Base-by-base conservation (phyloP, 2,113 vertebrate genomes). In the Eptesicus fuscus region DNA sequence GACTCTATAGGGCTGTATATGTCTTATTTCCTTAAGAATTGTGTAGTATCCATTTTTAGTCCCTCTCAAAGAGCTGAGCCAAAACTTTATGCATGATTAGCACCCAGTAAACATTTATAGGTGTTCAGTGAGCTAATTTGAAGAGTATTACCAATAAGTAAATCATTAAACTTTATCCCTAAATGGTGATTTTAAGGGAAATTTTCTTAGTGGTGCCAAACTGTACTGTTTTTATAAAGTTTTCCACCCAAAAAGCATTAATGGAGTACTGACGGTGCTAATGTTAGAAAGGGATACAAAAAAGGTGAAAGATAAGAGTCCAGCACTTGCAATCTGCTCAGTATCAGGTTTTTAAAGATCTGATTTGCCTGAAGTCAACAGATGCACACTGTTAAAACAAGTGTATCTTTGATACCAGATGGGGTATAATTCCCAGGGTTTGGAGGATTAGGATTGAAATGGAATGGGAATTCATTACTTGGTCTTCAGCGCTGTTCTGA, bases 391-490 rank as follows among this genome's bases (percentile, higher is more conserved):
- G 25, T 95, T 93, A 87, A 93, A 86, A 94, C 83, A 96, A 89
- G n/a, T 73, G 40, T 63, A 40, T 85, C 44, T 96, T 94, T 95
- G 71, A 92, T 91, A 90, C 70, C 59, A 88, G 80, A 56, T 95
- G 73, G 59, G 5, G 18, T 90, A 11, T 88, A 88, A 90, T 85
- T 96, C 77, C 74, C 79, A 11, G 37, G 74, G 16, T 87, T 92
- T 91, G 83, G 77, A 90, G 77, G 82, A 69, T 96, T 95, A 90
- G 69, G 67, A 70, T 78, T 92, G 84, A 51, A 17, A 59, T 80
- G n/a, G 53, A 95, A 78, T 84, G 83, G 71, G 53, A 90, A 67
- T 16, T 84, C 30, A 92, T 93, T 56, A 74, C 88, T 94, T 88
- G 82, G 77, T 84, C 25, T 83, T 88, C 40, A 88, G 1, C 25